Evolutionary conservation across 2,888 invertebrate species (phyloP).

Genomic region (Oscheius onirici): DNA sequence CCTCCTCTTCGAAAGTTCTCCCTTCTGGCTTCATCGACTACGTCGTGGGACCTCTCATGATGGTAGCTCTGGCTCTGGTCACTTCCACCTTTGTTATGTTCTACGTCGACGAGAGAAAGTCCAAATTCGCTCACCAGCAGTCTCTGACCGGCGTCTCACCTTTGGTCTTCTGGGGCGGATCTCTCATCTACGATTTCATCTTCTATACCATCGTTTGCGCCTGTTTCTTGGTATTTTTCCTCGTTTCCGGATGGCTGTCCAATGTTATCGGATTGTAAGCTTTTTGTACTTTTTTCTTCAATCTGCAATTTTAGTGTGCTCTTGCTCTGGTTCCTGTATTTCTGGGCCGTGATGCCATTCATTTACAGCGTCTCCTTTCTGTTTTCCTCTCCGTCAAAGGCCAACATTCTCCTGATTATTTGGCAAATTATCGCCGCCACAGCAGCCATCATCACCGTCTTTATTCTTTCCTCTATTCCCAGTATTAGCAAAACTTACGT

Average conservation of each 20-base stretch:
- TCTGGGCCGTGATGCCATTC: slow-evolving; percentile 61
- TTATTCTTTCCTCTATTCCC: not conserved
- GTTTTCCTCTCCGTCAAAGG: slow-evolving; percentile 60
- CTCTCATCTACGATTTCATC: slow-evolving; percentile 53
- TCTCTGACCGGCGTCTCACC: slow-evolving; percentile 65
- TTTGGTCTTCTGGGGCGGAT: slow-evolving; percentile 59
- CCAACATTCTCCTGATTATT: slow-evolving; percentile 52
- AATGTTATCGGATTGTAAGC: slow-evolving; percentile 41
- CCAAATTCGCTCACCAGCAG: slow-evolving; percentile 65
- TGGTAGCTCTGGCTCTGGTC: slow-evolving; percentile 59
- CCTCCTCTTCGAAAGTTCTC: not conserved
- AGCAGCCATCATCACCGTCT: slow-evolving; percentile 16
- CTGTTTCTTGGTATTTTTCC: slow-evolving; percentile 49
- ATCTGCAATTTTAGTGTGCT: slow-evolving; percentile 48
- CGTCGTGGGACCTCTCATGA: slow-evolving; percentile 46
- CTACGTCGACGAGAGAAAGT: slow-evolving; percentile 60
- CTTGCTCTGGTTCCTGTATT: slow-evolving; percentile 63
- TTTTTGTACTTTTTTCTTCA: not conserved
- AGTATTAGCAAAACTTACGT: slow-evolving; percentile 28
- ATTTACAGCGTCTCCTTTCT: slow-evolving; percentile 64
- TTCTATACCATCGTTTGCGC: slow-evolving; percentile 56
- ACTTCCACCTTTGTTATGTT: slow-evolving; percentile 63
- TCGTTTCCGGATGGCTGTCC: slow-evolving; percentile 44
- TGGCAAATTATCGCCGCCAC: slow-evolving; percentile 56
- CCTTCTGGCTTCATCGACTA: slow-evolving; percentile 3